These are phyloP conservation scores for Cataglyphis albicans DNA, from an alignment of 2,888 invertebrate genomes.

Conservation along the genomic window DNA sequence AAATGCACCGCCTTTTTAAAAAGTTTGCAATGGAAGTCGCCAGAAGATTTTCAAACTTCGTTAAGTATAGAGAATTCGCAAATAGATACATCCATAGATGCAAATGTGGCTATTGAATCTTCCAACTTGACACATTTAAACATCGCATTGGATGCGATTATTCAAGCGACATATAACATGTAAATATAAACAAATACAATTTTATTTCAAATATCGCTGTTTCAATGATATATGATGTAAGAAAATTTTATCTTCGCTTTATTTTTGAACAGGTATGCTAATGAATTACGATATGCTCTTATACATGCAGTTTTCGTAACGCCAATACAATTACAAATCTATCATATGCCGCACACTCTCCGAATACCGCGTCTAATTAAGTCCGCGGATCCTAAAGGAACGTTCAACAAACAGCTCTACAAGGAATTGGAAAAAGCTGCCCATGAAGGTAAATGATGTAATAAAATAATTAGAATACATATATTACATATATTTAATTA, in stretches of 20 bases:
- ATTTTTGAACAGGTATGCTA: constrained; percentile 74
- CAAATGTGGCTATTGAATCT: constrained; percentile 1
- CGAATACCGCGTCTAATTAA: constrained; percentile 72
- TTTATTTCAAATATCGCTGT: not conserved
- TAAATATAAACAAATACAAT: constrained; percentile 55
- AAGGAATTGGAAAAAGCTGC: not conserved
- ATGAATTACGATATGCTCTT: constrained; percentile 74
- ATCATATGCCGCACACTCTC: constrained; percentile 69
- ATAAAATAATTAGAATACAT: not conserved
- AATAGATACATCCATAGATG: not conserved
- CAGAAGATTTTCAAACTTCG: not conserved
- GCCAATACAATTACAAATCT: constrained; percentile 67
- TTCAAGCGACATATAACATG: constrained; percentile 77
- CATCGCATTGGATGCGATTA: constrained; percentile 68
- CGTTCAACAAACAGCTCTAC: constrained; percentile 27
- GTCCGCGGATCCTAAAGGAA: constrained; percentile 17
- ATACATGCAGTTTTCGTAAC: constrained; percentile 71
- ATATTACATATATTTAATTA: too few species aligned
- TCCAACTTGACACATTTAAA: constrained; percentile 27
- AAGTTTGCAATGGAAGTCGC: not conserved
- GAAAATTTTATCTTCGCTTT: not conserved
- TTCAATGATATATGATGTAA: not conserved
- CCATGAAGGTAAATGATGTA: constrained; percentile 8
- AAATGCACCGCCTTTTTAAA: not conserved
- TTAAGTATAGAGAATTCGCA: not conserved